These are phyloP conservation scores for Parelbella ahira DNA, from an alignment of 2,888 invertebrate genomes.

Conservation along the genomic window DNA sequence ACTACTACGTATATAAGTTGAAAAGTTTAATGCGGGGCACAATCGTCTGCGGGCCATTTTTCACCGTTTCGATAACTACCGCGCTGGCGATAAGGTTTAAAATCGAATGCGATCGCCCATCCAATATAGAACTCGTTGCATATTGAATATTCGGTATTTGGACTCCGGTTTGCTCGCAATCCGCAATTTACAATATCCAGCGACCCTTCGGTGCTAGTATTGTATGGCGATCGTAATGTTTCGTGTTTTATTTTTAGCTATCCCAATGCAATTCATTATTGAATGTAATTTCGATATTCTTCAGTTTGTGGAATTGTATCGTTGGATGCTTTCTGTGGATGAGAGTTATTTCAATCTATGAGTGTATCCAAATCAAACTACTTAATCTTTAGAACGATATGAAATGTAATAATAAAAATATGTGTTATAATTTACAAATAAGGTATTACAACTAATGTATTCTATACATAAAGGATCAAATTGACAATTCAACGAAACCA, in stretches of 20 bases:
- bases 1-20: constrained; percentile 26
- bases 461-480: too few relatives aligned
- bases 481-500: too few relatives aligned
- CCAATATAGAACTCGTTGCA: constrained; percentile 17
- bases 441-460: too few relatives aligned
- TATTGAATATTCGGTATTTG: constrained; percentile 23
- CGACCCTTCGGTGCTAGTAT: constrained; percentile 9
- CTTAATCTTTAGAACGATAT: too few relatives aligned
- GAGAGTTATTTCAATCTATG: too few relatives aligned
- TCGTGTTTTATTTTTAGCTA: constrained; percentile 14
- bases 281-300: constrained; percentile 1
- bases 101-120: not conserved
- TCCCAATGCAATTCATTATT: constrained; percentile 2
- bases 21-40: constrained; percentile 28
- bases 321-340: too few relatives aligned
- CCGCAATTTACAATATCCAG: constrained; percentile 21
- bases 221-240: constrained; percentile 14
- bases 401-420: too few relatives aligned
- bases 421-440: too few relatives aligned
- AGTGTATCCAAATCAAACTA: too few relatives aligned
- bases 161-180: constrained; percentile 20
- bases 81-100: constrained; percentile 11
- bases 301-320: too few relatives aligned
- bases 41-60: constrained; percentile 2
- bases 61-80: constrained; percentile 5